Evolutionary conservation across 2,113 vertebrate genomes (phyloP).

Genomic region (Falcunculus frontatus): DNA sequence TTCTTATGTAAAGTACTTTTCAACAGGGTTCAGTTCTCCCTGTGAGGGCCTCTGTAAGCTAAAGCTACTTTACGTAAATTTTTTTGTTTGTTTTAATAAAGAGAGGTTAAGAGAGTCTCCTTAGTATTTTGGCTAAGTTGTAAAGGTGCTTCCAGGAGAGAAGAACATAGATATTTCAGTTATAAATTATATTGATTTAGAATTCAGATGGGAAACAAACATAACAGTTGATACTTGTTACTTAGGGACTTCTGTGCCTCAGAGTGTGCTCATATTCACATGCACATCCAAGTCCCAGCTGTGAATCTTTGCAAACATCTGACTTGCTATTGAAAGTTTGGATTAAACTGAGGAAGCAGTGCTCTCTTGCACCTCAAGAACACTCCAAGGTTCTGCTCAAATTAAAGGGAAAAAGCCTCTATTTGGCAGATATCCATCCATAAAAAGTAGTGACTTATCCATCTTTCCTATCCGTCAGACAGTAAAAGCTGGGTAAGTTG

Average conservation of each 20-base stretch:
- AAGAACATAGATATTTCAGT: neutral
- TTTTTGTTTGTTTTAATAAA: neutral
- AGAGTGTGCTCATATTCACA: neutral
- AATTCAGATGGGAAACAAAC: neutral
- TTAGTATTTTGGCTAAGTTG: neutral
- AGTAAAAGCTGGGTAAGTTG: neutral
- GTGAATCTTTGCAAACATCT: neutral
- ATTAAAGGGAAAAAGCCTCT: neutral
- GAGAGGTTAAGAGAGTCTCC: neutral
- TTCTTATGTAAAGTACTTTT: neutral
- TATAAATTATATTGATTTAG: neutral
- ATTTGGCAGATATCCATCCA: neutral
- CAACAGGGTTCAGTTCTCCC: neutral
- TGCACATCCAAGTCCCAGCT: neutral
- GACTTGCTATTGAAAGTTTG: neutral
- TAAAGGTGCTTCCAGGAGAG: neutral
- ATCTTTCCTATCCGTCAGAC: neutral
- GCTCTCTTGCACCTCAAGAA: neutral
- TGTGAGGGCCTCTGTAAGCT: neutral
- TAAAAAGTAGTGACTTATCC: neutral
- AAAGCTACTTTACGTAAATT: neutral
- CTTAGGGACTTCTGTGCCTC: neutral
- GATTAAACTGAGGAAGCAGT: neutral
- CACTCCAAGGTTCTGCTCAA: neutral
- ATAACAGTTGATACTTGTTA: neutral